These are phyloP conservation scores for Taenaris catops DNA, from an alignment of 2,888 invertebrate genomes.

Conservation along the genomic window DNA sequence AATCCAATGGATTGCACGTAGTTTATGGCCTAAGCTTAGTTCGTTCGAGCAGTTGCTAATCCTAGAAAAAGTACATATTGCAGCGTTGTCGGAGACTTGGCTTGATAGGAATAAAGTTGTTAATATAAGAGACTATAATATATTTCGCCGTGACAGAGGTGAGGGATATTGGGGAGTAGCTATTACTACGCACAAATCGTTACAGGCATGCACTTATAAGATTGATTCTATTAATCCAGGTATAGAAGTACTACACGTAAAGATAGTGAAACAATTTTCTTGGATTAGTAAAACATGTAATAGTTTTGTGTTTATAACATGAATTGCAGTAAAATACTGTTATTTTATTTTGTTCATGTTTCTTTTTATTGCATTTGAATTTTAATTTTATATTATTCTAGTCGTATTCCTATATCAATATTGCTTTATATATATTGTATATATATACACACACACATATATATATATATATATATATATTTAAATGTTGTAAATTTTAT, in stretches of 20 bases:
- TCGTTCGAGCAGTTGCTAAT: conserved; percentile 7
- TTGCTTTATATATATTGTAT: too few species aligned
- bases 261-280: too few species aligned
- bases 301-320: too few species aligned
- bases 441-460: too few species aligned
- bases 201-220: background rate
- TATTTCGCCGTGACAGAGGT: background rate
- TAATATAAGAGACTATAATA: background rate
- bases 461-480: too few species aligned
- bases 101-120: background rate
- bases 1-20: conserved; percentile 13
- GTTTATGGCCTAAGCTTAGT: conserved; percentile 5
- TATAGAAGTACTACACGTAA: background rate
- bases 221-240: background rate
- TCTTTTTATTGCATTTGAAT: too few species aligned
- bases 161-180: background rate
- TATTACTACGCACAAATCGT: background rate
- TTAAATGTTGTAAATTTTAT: too few species aligned
- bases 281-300: too few species aligned
- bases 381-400: too few species aligned
- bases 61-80: conserved; percentile 10
- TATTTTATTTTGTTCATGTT: too few species aligned
- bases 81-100: conserved; percentile 1
- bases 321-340: too few species aligned
- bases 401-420: too few species aligned